Base-by-base conservation (phyloP, 2,797 vertebrate genomes). In the Spinibarbus caldwelli region DNA sequence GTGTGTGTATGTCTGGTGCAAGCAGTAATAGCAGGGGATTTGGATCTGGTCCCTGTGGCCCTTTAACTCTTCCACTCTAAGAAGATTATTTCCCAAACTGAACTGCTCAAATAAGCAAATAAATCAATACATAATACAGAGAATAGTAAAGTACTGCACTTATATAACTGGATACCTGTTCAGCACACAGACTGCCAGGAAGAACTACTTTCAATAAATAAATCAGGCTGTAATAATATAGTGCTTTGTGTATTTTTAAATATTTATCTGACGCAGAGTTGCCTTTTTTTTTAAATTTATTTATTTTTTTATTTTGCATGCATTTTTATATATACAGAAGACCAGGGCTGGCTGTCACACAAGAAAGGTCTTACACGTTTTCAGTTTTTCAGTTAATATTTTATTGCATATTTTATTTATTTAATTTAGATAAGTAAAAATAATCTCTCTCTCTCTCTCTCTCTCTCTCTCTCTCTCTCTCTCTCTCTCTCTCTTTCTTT, bases 51-150 rank as follows among this genome's bases (percentile, higher is more conserved):
- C 88, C 86, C 86, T 77, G 54, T 80, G 80, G 83, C 47, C 38
- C 71, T 86, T 87, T 87, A 87, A 80, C 84, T 87, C 80, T 81
- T 80, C 31, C 80, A 77, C 84, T 83, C 73, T 87, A 87, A 89
- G 86, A 87, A 89, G 86, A 87, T 89, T 87, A 83, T 75, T 84
- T 79, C 81, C 47, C 54, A 81, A 87, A 84, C 62, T 79, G 43
- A 68, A 45, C 67, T 31, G 26, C 38, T 71, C 66, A 85, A 85
- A 85, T 70, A 79, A 79, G 47, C 64, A 84, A 84, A 84, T 84
- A 84, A 84, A 78, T 78, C 62, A 78, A 68, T 78, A n/a, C 52
- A 59, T 68, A 78, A 78, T 59, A 70, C 21, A 75, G 23, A 77
- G 26, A 57, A 84, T 38, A 64, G 26, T 73, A 64, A 73, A 77